Percentiles rank a stretch among this genome's conserved stretches.
Evolutionary conservation across 2,113 vertebrate species (phyloP).

Genomic region (Piaya cayana): DNA sequence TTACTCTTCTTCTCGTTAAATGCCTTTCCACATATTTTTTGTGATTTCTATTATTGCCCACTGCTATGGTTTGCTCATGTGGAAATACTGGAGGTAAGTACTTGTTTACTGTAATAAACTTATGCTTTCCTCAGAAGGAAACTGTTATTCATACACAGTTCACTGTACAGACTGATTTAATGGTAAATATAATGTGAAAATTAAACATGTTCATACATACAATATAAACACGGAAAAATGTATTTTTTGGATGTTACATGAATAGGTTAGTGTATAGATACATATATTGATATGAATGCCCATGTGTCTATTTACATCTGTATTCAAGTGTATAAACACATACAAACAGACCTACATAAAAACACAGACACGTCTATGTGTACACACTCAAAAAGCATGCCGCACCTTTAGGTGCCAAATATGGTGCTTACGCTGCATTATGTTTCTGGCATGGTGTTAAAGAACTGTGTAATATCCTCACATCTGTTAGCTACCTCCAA

Average conservation of each 20-base stretch:
- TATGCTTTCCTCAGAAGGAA: not conserved
- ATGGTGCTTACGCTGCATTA: not conserved
- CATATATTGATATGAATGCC: not conserved
- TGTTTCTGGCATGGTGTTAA: accelerated
- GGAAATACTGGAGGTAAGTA: not conserved
- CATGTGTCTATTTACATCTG: not conserved
- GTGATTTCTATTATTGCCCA: not conserved
- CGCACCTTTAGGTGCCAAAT: not conserved
- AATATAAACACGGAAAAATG: not conserved
- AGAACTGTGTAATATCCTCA: not conserved
- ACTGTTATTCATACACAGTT: not conserved
- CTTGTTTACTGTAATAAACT: not conserved
- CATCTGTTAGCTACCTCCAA: not conserved
- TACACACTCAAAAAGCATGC: not conserved
- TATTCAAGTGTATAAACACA: not conserved
- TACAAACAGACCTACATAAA: not conserved
- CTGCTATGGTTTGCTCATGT: not conserved
- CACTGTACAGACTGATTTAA: not conserved
- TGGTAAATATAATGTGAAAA: not conserved
- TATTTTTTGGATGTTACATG: not conserved
- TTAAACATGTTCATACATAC: not conserved
- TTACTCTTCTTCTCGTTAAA: not conserved
- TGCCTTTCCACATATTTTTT: not conserved
- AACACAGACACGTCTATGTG: not conserved
- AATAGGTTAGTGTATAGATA: not conserved